Percentiles rank a stretch among this genome's conserved stretches.
Evolutionary conservation across 2,797 vertebrate genomes (phyloP).

Genomic region (Mus spretus): DNA sequence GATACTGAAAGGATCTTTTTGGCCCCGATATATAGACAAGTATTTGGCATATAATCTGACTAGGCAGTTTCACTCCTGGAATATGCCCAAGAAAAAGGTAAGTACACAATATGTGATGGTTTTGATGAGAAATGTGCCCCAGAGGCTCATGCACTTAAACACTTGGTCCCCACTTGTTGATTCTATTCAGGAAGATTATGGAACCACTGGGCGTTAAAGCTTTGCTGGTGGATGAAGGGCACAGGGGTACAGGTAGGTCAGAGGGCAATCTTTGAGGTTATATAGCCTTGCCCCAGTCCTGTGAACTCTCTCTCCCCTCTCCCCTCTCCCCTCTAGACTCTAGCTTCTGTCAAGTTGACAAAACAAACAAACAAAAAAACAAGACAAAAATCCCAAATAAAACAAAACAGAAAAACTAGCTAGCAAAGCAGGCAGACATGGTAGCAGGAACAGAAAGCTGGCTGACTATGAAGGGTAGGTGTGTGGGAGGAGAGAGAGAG

Average conservation of each 20-base stretch:
- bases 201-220: neutral
- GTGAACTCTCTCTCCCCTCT: neutral
- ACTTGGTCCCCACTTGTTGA: neutral
- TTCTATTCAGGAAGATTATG: neutral
- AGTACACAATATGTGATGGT: neutral
- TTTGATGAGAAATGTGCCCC: neutral
- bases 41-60: constrained; percentile 61
- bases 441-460: too few species aligned
- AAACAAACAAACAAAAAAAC: too few species aligned
- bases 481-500: too few species aligned
- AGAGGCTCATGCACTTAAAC: neutral
- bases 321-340: too few species aligned
- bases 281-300: neutral
- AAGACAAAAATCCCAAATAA: too few species aligned
- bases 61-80: neutral
- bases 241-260: too few species aligned
- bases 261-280: neutral
- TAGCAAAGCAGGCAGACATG: too few species aligned
- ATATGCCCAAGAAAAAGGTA: neutral
- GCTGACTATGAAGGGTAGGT: too few species aligned
- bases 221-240: neutral
- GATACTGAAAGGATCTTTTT: constrained; percentile 57
- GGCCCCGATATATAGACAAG: constrained; percentile 77
- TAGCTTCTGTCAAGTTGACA: too few species aligned
- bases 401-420: too few species aligned